Evolutionary conservation across 2,888 invertebrate species (phyloP), one percentile per base, ranked within the genome.

Genomic region (Sinopyrophorus schimmeli): DNA sequence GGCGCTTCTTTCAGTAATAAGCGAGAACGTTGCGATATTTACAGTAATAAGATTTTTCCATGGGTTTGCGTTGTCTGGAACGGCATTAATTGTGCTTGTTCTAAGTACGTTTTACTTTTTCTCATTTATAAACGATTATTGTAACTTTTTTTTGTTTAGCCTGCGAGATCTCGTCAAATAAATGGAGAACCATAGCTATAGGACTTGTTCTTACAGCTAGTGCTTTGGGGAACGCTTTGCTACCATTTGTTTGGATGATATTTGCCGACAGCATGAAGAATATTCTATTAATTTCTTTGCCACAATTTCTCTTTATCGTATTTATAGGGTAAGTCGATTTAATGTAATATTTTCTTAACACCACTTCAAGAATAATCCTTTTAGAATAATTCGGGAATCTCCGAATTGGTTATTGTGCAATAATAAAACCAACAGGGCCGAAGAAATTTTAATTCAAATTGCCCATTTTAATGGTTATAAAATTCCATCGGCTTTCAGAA

Each of bases 371-470:
- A 32, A 17, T 35, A 14, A 23, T 14, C 3, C 14, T 40, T 31
- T 31, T 16, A 46, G 46, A 6, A 5, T 24, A 16, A 24, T 46
- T 5, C 16, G 5, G 2, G 46, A 77, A 62, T 76, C 76, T n/a
- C 76, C 77, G 1, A 76, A 74, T 32, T 77, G 76, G 77, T 61
- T 76, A 28, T 48, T 77, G 12, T 71, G 62, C 48, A 75, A 73
- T 39, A 70, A 73, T 47, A 73, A 71, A 61, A 72, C 74, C 49
- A 12, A 43, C 2, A 35, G 57, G 39, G 76, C 77, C 7, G 77
- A 77, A 61, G 64, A 64, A 27, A 53, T 69, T 27, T 53, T 77
- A n/a, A 53, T 57, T n/a, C 57, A 62, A 11, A 76, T 75, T 5
- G 75, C 75, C 1, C 62, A 65, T 47, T 68, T 55, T 35, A 76